Evolutionary conservation across 2,888 invertebrate species (phyloP).

Genomic region (Apamea monoglypha): DNA sequence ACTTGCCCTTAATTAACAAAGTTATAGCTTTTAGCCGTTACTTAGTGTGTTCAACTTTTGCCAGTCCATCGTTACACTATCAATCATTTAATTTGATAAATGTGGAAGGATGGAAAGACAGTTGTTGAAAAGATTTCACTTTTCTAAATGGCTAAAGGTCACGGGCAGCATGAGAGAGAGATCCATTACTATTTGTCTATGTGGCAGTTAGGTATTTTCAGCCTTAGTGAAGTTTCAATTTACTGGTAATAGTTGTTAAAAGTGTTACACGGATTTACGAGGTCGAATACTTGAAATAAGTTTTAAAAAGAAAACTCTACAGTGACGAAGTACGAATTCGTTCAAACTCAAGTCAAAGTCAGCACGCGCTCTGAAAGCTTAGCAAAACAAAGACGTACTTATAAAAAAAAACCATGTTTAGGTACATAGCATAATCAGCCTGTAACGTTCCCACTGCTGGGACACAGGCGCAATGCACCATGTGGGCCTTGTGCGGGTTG

Average conservation of each 20-base stretch:
- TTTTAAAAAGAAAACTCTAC: neutral
- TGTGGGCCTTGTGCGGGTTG: no score
- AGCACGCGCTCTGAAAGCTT: neutral
- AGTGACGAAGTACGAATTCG: neutral
- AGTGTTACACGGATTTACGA: no score
- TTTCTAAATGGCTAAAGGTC: neutral
- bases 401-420: no score
- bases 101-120: neutral
- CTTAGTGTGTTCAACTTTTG: neutral
- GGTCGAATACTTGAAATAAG: neutral
- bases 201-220: neutral
- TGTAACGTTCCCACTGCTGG: no score
- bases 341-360: neutral
- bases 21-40: conserved; percentile 6
- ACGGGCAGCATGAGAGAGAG: no score
- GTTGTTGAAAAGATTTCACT: neutral
- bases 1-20: conserved; percentile 46
- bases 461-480: no score
- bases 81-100: neutral
- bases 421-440: no score
- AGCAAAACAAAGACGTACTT: neutral
- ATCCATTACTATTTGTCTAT: no score
- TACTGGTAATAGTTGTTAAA: no score
- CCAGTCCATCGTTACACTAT: neutral
- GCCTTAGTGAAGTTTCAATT: neutral